These are phyloP conservation scores for Acomys russatus DNA, from an alignment of 2,797 vertebrate species.

Conservation along the genomic window DNA sequence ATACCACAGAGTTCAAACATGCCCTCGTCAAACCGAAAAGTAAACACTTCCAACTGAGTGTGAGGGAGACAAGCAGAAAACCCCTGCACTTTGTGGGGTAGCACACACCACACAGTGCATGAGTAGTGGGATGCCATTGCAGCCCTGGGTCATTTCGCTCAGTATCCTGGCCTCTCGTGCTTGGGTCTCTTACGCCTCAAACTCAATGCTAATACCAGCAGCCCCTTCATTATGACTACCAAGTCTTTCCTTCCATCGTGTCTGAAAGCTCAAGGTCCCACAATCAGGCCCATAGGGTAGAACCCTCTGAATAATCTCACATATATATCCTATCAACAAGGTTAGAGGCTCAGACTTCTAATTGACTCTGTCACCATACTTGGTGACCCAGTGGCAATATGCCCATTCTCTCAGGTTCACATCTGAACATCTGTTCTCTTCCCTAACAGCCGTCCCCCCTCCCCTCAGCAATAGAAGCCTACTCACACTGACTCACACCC, in stretches of 20 bases:
- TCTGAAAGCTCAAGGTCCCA: constrained; percentile 26
- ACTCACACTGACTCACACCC: neutral
- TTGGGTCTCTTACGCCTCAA: constrained; percentile 72
- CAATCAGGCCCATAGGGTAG: accelerated
- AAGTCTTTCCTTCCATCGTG: constrained; percentile 16
- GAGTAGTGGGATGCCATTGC: neutral
- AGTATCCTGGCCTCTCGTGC: constrained; percentile 67
- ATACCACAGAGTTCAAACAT: constrained; percentile 82
- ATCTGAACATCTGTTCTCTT: neutral
- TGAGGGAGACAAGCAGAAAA: constrained; percentile 82
- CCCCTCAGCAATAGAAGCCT: neutral
- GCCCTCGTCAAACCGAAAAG: constrained; percentile 85
- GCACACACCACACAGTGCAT: constrained; percentile 73
- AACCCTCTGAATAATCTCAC: neutral
- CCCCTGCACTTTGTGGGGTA: constrained; percentile 73
- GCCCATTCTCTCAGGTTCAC: neutral
- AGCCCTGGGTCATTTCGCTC: constrained; percentile 47
- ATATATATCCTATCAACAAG: neutral
- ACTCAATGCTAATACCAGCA: constrained; percentile 54
- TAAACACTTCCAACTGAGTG: constrained; percentile 88
- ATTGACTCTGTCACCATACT: accelerated
- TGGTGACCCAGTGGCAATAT: neutral
- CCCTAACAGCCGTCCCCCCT: neutral
- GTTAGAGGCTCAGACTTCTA: neutral
- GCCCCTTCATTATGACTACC: constrained; percentile 58